phyloP scores from a whole-genome alignment of 2,888 invertebrate species.

The Allolobophora icterica region DNA sequence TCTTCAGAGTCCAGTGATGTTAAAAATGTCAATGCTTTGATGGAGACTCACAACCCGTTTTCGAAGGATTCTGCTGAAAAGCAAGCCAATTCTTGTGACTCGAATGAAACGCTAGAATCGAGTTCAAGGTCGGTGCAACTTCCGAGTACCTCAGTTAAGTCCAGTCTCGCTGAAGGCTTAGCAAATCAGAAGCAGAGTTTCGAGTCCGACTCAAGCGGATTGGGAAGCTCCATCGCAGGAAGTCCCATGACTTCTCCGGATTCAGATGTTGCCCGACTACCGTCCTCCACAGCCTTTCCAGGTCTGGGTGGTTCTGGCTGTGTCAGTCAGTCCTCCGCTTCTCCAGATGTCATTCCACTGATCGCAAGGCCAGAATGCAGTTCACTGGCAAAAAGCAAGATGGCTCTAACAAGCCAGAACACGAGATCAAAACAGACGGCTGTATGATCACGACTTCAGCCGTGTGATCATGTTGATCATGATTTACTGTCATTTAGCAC shows the following conservation, averaged over 20 bases:
- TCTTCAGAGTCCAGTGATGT: neutral
- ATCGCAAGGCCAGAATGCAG: neutral
- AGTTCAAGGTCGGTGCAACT: neutral
- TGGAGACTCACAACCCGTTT: neutral
- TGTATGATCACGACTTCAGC: neutral
- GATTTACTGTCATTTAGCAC: neutral
- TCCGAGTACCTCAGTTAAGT: neutral
- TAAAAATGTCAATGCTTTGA: neutral
- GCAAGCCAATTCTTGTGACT: neutral
- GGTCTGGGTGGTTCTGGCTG: neutral
- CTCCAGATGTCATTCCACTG: constrained; percentile 24
- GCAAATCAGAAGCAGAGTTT: constrained; percentile 17
- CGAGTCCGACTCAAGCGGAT: constrained; percentile 25
- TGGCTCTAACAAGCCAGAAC: neutral
- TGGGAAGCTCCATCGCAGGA: constrained; percentile 9
- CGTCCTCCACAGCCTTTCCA: neutral
- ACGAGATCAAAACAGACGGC: neutral
- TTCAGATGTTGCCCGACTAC: neutral
- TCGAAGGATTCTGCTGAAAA: neutral
- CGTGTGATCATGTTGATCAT: neutral
- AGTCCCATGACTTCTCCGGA: constrained; percentile 26
- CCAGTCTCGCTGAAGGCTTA: neutral
- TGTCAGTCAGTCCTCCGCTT: neutral
- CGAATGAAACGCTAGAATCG: neutral
- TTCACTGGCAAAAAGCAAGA: neutral